A percentile compares a stretch with the other conserved stretches of the same genome.
These are phyloP conservation scores for Dipodomys merriami DNA, from an alignment of 2,113 vertebrate species.

Conservation along the genomic window DNA sequence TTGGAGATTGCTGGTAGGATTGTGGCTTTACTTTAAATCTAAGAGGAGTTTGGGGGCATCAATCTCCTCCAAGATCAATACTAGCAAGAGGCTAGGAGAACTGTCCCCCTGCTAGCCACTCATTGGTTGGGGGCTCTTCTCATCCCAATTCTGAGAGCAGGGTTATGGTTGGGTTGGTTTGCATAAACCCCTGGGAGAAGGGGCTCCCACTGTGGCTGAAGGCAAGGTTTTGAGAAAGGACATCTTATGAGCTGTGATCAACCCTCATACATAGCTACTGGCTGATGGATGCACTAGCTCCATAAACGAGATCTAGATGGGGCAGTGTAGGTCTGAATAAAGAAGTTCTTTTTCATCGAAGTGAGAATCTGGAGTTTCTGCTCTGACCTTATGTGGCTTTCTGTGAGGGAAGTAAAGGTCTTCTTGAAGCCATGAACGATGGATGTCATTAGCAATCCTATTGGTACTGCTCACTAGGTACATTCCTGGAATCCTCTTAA, in stretches of 20 bases:
- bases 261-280: neutral
- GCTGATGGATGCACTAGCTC: neutral
- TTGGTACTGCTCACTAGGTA: fast-evolving
- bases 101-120: too few species aligned
- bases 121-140: neutral
- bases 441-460: neutral
- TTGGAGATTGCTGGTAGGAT: neutral
- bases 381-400: neutral
- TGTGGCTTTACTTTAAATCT: neutral
- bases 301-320: neutral
- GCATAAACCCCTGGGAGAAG: neutral
- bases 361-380: neutral
- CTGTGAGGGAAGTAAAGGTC: neutral
- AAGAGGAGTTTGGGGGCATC: neutral
- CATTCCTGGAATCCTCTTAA: neutral
- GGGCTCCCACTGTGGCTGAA: neutral
- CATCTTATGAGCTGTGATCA: neutral
- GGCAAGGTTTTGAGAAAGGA: neutral
- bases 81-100: neutral
- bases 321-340: neutral
- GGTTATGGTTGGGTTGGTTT: neutral
- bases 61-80: neutral
- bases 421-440: neutral
- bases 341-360: neutral
- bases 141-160: neutral